Percentiles rank a stretch among this genome's conserved stretches.
Conservation (phyloP, 2,113 vertebrate species). For the Gulo gulo region DNA sequence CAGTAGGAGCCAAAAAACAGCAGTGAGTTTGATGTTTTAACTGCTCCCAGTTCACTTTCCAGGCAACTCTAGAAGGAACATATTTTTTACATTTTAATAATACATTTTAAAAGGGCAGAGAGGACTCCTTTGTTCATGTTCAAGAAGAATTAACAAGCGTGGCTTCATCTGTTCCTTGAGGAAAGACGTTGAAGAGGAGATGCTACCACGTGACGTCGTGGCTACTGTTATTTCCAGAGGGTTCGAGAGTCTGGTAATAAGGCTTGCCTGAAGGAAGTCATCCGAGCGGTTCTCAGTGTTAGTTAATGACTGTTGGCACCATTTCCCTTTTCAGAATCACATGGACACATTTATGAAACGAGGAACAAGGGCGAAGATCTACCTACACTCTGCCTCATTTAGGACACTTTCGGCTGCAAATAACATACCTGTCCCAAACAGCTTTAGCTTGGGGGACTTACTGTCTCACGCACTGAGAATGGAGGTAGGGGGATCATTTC, state of each 20-base stretch:
- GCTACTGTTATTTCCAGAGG: conserved; percentile 88
- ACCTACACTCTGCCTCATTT: not conserved
- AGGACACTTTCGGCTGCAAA: not conserved
- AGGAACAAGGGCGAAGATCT: not conserved
- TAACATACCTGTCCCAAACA: not conserved
- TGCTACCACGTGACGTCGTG: conserved; percentile 89
- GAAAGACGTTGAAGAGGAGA: conserved; percentile 89
- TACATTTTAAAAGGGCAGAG: conserved; percentile 12
- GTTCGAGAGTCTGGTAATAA: conserved; percentile 88
- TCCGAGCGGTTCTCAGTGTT: not conserved
- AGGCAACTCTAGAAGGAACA: not conserved
- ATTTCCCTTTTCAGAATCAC: not conserved
- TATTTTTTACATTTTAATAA: conserved; percentile 42
- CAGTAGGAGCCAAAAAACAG: not conserved
- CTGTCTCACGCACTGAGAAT: not conserved
- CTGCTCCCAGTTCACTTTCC: conserved; percentile 18
- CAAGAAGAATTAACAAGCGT: conserved; percentile 40
- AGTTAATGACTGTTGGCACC: not conserved
- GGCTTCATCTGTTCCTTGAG: conserved; percentile 75
- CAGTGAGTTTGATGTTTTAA: not conserved
- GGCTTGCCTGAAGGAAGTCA: conserved; percentile 89
- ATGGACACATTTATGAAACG: not conserved
- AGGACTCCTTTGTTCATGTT: not conserved
- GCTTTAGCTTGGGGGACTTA: not conserved
- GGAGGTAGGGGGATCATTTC: not conserved